Evolutionary conservation across 2,888 invertebrate species (phyloP).

Genomic region (Xanthia icteritia): DNA sequence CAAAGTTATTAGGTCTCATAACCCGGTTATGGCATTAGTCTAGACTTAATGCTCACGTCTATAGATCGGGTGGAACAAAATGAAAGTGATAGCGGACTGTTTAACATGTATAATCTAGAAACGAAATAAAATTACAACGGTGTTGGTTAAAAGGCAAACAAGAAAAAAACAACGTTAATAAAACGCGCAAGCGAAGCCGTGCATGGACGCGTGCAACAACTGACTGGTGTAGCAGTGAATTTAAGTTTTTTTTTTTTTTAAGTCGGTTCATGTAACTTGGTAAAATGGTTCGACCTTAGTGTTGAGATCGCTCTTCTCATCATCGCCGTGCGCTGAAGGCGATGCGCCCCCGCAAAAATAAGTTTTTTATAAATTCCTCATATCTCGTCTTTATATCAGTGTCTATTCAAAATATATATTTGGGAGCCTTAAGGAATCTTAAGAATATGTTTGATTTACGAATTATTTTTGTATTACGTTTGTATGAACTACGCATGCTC

Average conservation of each 20-base stretch:
- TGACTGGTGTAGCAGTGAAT: background rate
- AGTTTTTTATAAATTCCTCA: too few relatives aligned
- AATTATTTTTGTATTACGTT: too few relatives aligned
- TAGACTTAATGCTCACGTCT: slow-evolving; percentile 16
- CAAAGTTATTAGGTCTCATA: slow-evolving; percentile 2
- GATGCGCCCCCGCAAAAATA: background rate
- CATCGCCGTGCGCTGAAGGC: too few relatives aligned
- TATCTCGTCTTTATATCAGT: too few relatives aligned
- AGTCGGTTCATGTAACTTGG: too few relatives aligned
- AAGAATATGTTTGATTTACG: too few relatives aligned
- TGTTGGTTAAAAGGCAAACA: background rate
- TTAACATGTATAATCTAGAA: background rate
- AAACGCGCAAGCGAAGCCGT: background rate
- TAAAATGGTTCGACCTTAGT: too few relatives aligned
- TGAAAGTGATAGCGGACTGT: background rate
- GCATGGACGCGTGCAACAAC: background rate
- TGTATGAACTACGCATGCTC: too few relatives aligned
- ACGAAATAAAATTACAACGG: background rate
- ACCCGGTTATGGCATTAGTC: slow-evolving; percentile 23
- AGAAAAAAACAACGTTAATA: background rate
- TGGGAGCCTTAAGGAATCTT: too few relatives aligned
- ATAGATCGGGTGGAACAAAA: background rate
- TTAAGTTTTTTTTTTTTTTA: too few relatives aligned
- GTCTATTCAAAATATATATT: too few relatives aligned
- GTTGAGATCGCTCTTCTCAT: too few relatives aligned